Evolutionary conservation across 2,888 invertebrate genomes (phyloP).

Genomic region (Listrodromus nycthemerus): DNA sequence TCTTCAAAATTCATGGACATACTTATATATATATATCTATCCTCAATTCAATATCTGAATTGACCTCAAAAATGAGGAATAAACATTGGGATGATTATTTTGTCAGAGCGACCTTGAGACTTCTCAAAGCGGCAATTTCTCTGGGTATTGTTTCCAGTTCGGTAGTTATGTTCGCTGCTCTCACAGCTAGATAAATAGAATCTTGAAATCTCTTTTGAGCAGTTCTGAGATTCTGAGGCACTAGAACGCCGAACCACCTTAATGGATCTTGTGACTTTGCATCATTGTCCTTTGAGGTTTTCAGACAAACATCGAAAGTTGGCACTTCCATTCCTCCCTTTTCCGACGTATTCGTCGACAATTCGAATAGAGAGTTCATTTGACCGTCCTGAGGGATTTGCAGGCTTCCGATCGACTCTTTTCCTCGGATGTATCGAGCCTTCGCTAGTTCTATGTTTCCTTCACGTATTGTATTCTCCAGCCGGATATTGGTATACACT

Average conservation of each 20-base stretch:
- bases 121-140: slow-evolving; percentile 79
- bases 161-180: slow-evolving; percentile 89
- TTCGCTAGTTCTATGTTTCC: slow-evolving; percentile 92
- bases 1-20: background rate
- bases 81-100: slow-evolving; percentile 22
- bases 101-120: slow-evolving; percentile 69
- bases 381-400: slow-evolving; percentile 88
- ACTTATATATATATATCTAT: background rate
- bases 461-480: slow-evolving; percentile 89
- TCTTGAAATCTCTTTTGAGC: slow-evolving; percentile 91
- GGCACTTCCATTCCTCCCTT: slow-evolving; percentile 71
- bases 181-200: slow-evolving; percentile 88
- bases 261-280: slow-evolving; percentile 87
- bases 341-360: slow-evolving; percentile 77
- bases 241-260: slow-evolving; percentile 94
- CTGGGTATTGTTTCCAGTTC: slow-evolving; percentile 85
- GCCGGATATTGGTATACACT: slow-evolving; percentile 88
- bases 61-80: background rate
- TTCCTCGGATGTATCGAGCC: slow-evolving; percentile 92
- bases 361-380: slow-evolving; percentile 78
- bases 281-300: slow-evolving; percentile 81
- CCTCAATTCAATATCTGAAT: background rate
- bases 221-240: slow-evolving; percentile 91
- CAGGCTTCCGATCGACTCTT: slow-evolving; percentile 89
- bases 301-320: slow-evolving; percentile 79